Evolutionary conservation across 2,113 vertebrate genomes (phyloP).

Genomic region (Jaculus jaculus): DNA sequence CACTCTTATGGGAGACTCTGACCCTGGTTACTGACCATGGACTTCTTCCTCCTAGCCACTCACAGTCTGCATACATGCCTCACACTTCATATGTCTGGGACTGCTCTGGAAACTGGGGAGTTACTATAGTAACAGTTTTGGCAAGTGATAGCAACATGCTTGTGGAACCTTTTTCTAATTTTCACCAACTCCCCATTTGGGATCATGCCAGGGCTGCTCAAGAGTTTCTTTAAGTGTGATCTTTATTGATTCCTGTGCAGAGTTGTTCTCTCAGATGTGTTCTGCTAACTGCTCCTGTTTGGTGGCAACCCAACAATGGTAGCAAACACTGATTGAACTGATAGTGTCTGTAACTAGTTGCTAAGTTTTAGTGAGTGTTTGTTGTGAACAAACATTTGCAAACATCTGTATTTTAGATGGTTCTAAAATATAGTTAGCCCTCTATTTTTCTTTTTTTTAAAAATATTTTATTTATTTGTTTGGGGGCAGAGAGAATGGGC

Average conservation of each 20-base stretch:
- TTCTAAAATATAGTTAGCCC: not conserved
- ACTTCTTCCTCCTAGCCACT: fast-evolving
- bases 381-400: not conserved
- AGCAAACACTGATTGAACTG: not conserved
- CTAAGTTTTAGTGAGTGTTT: not conserved
- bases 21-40: not conserved
- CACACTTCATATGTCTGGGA: fast-evolving
- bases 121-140: not conserved
- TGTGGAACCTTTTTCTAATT: conserved; percentile 2
- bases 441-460: not conserved
- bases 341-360: not conserved
- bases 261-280: not conserved
- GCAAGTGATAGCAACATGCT: not conserved
- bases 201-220: not conserved
- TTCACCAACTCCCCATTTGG: not conserved
- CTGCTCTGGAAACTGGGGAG: not conserved
- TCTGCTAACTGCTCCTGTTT: not conserved
- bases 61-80: not conserved
- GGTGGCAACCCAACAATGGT: not conserved
- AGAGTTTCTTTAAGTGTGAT: not conserved
- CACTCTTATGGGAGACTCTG: not conserved
- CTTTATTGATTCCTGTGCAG: not conserved
- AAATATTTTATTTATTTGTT: no score
- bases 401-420: not conserved
- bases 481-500: no score